Evolutionary conservation across 2,113 vertebrate species (phyloP).

Genomic region (Meleagris gallopavo): DNA sequence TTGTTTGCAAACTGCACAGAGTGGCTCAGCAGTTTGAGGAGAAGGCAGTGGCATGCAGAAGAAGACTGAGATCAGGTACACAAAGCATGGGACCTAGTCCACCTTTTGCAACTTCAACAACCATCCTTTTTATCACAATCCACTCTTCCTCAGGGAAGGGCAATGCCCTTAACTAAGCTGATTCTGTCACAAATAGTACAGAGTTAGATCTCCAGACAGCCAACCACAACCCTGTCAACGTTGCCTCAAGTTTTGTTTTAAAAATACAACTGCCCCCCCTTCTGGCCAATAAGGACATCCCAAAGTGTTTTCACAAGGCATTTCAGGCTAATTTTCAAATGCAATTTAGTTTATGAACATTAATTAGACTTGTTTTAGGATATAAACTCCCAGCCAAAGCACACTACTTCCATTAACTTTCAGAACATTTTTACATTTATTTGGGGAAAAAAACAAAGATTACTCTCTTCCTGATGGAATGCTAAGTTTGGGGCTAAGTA

Average conservation of each 20-base stretch:
- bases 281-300: not conserved
- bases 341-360: not conserved
- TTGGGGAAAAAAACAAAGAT: not conserved
- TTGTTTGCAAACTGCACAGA: not conserved
- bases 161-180: not conserved
- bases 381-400: not conserved
- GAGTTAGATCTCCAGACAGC: not conserved
- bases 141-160: not conserved
- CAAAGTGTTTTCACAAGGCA: not conserved
- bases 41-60: not conserved
- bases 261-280: constrained; percentile 54
- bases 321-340: not conserved
- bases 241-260: not conserved
- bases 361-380: not conserved
- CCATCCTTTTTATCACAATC: not conserved
- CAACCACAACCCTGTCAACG: not conserved
- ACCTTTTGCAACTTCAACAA: not conserved
- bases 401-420: not conserved
- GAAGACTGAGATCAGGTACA: not conserved
- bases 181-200: not conserved
- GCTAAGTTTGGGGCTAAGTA: not conserved
- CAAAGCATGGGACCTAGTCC: not conserved
- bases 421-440: not conserved
- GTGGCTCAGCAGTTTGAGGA: not conserved
- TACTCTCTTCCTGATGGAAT: not conserved